Evolutionary conservation across 1,140 invertebrate genomes (phyloP).

Genomic region (Drosophila mojavensis): DNA sequence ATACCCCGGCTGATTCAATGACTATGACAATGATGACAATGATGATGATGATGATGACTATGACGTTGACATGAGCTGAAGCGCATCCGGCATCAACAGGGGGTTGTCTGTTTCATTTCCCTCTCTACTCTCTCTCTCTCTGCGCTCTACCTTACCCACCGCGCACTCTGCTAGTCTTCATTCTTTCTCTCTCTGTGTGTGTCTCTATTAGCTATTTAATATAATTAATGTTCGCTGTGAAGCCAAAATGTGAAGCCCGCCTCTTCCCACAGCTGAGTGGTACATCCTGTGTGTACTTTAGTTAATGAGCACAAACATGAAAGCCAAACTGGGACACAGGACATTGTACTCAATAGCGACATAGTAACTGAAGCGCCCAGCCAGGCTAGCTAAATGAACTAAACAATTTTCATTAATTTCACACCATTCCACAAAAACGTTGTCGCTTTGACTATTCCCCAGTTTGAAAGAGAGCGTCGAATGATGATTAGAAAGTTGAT

Average conservation of each 20-base stretch:
- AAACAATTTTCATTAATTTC: slow-evolving; percentile 37
- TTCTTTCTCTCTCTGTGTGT: not conserved
- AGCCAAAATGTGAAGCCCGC: slow-evolving; percentile 18
- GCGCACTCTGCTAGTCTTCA: too few relatives aligned
- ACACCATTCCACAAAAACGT: slow-evolving; percentile 8
- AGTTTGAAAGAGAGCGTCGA: not conserved
- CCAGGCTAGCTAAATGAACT: slow-evolving; percentile 10
- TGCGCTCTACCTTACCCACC: too few relatives aligned
- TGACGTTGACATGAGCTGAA: not conserved
- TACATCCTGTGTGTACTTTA: slow-evolving; percentile 25
- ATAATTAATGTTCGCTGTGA: slow-evolving; percentile 21
- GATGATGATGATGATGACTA: slow-evolving; percentile 6
- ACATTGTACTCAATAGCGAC: slow-evolving; percentile 29
- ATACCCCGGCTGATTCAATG: slow-evolving; percentile 9
- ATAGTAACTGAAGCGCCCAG: not conserved
- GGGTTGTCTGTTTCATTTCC: not conserved
- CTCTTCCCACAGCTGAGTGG: not conserved
- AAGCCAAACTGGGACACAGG: slow-evolving; percentile 13
- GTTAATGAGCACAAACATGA: slow-evolving; percentile 40
- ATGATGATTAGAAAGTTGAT: slow-evolving; percentile 16
- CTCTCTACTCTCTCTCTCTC: too few relatives aligned
- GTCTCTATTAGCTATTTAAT: slow-evolving; percentile 9
- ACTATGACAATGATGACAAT: slow-evolving; percentile 24
- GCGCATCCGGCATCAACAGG: slow-evolving; percentile 8
- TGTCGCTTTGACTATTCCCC: slow-evolving; percentile 3